Conservation (phyloP, 2,888 invertebrate species). For the Hartigia nigra region DNA sequence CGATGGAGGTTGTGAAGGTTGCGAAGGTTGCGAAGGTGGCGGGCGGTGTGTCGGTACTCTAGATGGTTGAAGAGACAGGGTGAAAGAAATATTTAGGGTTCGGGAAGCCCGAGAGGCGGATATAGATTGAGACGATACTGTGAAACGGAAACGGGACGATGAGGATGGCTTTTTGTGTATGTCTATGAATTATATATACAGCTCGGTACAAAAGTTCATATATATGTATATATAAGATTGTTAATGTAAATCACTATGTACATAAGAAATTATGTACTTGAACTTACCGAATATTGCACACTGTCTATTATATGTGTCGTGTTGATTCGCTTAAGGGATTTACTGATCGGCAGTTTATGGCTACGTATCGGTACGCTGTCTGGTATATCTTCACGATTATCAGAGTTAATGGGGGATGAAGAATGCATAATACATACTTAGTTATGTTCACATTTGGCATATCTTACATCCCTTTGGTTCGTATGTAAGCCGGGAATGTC, state of each 20-base stretch:
- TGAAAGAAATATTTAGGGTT: slow-evolving; percentile 2
- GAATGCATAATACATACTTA: background rate
- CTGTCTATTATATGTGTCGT: background rate
- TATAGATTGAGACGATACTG: background rate
- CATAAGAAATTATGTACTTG: background rate
- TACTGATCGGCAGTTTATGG: background rate
- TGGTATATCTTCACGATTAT: background rate
- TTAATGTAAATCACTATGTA: no score
- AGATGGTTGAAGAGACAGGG: background rate
- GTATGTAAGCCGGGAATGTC: background rate
- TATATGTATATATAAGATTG: no score
- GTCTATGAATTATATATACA: background rate
- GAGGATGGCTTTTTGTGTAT: background rate
- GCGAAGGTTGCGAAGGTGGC: background rate
- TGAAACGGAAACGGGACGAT: background rate
- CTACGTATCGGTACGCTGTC: background rate
- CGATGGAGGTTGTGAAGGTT: background rate
- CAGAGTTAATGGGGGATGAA: background rate
- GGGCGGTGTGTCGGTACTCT: background rate
- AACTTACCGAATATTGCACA: background rate
- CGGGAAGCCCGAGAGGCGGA: background rate
- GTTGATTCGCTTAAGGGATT: background rate
- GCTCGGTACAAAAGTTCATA: no score
- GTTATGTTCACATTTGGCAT: background rate
- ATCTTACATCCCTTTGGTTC: background rate